Evolutionary conservation across 1,140 invertebrate genomes (phyloP).

Genomic region (Macrosteles quadrilineatus): DNA sequence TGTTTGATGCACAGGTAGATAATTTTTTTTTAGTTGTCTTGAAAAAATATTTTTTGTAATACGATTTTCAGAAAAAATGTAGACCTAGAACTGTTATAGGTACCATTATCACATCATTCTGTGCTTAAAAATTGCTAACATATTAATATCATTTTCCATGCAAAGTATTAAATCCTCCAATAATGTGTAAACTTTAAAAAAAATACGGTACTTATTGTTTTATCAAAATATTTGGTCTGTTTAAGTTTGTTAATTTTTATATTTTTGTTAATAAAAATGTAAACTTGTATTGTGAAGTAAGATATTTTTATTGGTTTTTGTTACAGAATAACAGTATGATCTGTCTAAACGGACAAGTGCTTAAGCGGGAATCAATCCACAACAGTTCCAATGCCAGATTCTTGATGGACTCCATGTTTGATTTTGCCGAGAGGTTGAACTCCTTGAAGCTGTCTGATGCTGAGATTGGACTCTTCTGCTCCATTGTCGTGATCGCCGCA

Average conservation of each 20-base stretch:
- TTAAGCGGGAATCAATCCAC: constrained; percentile 86
- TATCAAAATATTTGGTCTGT: no score
- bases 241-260: not conserved
- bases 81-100: no score
- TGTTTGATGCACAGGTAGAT: constrained; percentile 78
- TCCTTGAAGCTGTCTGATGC: constrained; percentile 85
- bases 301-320: constrained; percentile 33
- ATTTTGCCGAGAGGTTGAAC: constrained; percentile 94
- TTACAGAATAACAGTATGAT: constrained; percentile 82
- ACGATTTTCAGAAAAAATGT: no score
- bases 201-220: no score
- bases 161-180: no score
- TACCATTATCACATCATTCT: no score
- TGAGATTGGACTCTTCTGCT: constrained; percentile 92
- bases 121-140: no score
- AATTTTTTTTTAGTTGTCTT: not conserved
- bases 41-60: no score
- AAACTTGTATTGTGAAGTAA: not conserved
- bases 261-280: not conserved
- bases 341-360: constrained; percentile 88
- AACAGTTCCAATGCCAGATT: constrained; percentile 89
- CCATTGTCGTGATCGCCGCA: constrained; percentile 92
- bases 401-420: constrained; percentile 95
- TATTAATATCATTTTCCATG: no score
- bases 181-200: no score